phyloP scores from a whole-genome alignment of 2,113 vertebrate species.

The Hippopotamus amphibius region DNA sequence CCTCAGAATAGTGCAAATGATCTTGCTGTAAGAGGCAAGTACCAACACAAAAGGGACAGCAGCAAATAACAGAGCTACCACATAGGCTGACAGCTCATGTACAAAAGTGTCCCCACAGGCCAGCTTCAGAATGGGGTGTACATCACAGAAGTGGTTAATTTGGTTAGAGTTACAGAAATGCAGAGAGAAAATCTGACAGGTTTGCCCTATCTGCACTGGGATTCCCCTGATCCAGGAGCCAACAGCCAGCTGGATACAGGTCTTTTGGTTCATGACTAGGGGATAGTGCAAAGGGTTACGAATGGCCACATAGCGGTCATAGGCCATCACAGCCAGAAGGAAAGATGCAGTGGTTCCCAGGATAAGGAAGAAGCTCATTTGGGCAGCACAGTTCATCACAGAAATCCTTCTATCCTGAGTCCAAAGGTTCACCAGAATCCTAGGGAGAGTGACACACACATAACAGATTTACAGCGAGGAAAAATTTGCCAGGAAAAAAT shows the following conservation, averaged over 20 bases:
- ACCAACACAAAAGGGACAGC: slow-evolving; percentile 32
- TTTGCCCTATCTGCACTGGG: slow-evolving; percentile 38
- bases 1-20: slow-evolving; percentile 29
- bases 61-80: neutral
- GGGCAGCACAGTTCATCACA: neutral
- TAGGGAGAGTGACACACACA: slow-evolving; percentile 45
- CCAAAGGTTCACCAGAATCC: slow-evolving; percentile 17
- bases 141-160: slow-evolving; percentile 70
- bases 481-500: slow-evolving; percentile 68
- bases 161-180: slow-evolving; percentile 61
- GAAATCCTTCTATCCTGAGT: slow-evolving; percentile 36
- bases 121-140: slow-evolving; percentile 56
- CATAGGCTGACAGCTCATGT: slow-evolving; percentile 22
- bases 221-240: neutral
- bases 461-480: slow-evolving; percentile 65
- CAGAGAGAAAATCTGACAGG: slow-evolving; percentile 36
- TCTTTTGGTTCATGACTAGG: slow-evolving; percentile 40
- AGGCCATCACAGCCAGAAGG: neutral
- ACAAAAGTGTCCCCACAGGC: slow-evolving; percentile 64
- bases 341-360: neutral
- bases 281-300: slow-evolving; percentile 58
- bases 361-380: slow-evolving; percentile 29
- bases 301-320: neutral
- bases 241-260: neutral
- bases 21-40: slow-evolving; percentile 65